phyloP scores from a whole-genome alignment of 2,797 vertebrate species.

The Smutsia temminckii region DNA sequence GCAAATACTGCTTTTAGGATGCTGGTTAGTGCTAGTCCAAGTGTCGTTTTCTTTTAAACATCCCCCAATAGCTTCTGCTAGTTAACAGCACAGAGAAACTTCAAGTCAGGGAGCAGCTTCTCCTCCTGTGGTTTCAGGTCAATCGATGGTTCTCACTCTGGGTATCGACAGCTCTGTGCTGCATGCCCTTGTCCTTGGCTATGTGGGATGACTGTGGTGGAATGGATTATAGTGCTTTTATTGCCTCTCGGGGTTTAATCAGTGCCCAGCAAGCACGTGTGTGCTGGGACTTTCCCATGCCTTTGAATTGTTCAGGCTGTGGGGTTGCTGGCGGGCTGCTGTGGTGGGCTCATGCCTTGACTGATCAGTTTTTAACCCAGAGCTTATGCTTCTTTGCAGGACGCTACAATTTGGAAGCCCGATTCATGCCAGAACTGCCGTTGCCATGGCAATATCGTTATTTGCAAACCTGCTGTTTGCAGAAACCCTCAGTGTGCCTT shows the following conservation, averaged over 20 bases:
- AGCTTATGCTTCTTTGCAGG: slow-evolving; percentile 85
- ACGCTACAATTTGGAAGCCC: slow-evolving; percentile 91
- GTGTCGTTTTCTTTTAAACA: slow-evolving; percentile 31
- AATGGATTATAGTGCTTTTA: slow-evolving; percentile 20
- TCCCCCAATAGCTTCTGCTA: neutral
- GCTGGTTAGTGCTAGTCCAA: neutral
- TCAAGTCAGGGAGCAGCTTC: slow-evolving; percentile 10
- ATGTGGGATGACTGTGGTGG: slow-evolving; percentile 14
- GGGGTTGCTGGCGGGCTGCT: neutral
- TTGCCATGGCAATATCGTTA: slow-evolving; percentile 87
- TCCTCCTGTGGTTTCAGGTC: slow-evolving; percentile 57
- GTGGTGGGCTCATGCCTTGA: neutral
- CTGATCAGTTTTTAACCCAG: slow-evolving; percentile 47
- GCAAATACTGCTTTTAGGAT: no score
- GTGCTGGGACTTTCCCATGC: slow-evolving; percentile 60
- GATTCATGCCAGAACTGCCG: slow-evolving; percentile 91
- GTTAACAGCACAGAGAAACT: slow-evolving; percentile 60
- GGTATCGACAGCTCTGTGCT: slow-evolving; percentile 46
- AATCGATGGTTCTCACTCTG: slow-evolving; percentile 45
- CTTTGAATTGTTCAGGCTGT: slow-evolving; percentile 50
- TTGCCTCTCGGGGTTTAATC: slow-evolving; percentile 38
- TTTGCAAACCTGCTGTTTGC: slow-evolving; percentile 89
- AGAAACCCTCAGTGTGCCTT: slow-evolving; percentile 91
- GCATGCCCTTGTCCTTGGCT: slow-evolving; percentile 49
- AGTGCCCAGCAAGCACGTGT: slow-evolving; percentile 8